A percentile compares a stretch with the other conserved stretches of the same genome.
phyloP scores from a whole-genome alignment of 92 coral and sea anemone genomes.

The Porites cylindrica region DNA sequence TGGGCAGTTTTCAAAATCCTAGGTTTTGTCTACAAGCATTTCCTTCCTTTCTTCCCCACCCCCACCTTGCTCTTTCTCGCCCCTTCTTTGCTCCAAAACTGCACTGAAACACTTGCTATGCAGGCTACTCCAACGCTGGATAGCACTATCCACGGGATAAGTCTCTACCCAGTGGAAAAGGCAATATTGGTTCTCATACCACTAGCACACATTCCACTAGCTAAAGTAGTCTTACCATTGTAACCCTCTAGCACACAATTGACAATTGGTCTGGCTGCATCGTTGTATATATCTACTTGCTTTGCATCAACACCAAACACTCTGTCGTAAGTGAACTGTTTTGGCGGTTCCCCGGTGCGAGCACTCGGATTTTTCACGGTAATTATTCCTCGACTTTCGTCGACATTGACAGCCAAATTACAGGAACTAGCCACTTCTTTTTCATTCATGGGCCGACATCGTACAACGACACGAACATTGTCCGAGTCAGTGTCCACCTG shows the following conservation, averaged over 20 bases:
- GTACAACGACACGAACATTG: slow-evolving; percentile 98
- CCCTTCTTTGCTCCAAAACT: too few relatives aligned
- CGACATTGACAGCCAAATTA: slow-evolving; percentile 81
- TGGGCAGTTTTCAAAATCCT: too few relatives aligned
- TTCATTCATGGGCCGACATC: slow-evolving; percentile 99
- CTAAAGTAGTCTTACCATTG: slow-evolving; percentile 69
- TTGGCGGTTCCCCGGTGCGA: slow-evolving; percentile 88
- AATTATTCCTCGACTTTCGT: slow-evolving; percentile 89
- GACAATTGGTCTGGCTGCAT: slow-evolving; percentile 97
- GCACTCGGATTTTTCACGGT: slow-evolving; percentile 79
- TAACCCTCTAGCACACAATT: slow-evolving; percentile 96
- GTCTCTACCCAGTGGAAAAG: too few relatives aligned
- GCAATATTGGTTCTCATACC: too few relatives aligned
- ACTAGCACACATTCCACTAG: too few relatives aligned
- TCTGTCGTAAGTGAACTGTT: slow-evolving; percentile 93
- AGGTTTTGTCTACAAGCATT: too few relatives aligned
- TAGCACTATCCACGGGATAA: too few relatives aligned
- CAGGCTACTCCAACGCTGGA: too few relatives aligned
- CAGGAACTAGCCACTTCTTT: slow-evolving; percentile 89
- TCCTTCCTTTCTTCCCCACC: too few relatives aligned
- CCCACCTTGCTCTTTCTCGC: too few relatives aligned
- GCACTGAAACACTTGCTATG: too few relatives aligned
- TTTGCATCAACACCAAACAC: slow-evolving; percentile 93
- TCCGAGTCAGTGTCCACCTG: slow-evolving; percentile 82
- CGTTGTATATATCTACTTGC: slow-evolving; percentile 97